A percentile compares a stretch with the other conserved stretches of the same genome.
phyloP scores from a whole-genome alignment of 1,140 invertebrate species.

The Heliconius hermathena region DNA sequence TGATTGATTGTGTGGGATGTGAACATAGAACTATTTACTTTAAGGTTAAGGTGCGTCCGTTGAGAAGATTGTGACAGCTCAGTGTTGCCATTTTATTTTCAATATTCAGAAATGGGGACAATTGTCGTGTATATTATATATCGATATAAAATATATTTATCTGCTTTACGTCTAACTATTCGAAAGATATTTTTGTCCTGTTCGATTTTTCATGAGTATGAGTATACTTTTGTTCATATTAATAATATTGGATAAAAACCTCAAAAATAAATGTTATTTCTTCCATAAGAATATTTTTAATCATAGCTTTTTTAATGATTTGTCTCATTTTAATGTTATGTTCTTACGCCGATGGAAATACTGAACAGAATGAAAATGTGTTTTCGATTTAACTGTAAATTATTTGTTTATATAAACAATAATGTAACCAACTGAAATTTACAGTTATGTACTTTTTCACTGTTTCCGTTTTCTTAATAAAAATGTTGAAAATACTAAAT shows the following conservation, averaged over 20 bases:
- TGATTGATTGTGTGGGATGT: constrained; percentile 37
- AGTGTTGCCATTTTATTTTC: constrained; percentile 31
- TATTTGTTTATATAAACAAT: constrained; percentile 73
- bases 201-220: constrained; percentile 3
- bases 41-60: constrained; percentile 19
- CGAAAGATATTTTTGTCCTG: constrained; percentile 66
- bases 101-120: constrained; percentile 57
- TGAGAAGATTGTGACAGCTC: constrained; percentile 1
- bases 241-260: neutral
- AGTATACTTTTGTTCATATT: neutral
- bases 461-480: constrained; percentile 82
- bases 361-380: constrained; percentile 64
- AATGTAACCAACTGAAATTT: constrained; percentile 79
- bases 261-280: neutral
- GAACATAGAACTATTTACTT: constrained; percentile 31
- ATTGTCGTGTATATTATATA: constrained; percentile 63
- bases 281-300: neutral
- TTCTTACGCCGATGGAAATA: neutral
- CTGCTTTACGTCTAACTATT: constrained; percentile 70
- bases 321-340: neutral
- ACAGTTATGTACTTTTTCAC: constrained; percentile 82
- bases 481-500: constrained; percentile 76
- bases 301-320: neutral
- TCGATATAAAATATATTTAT: constrained; percentile 71
- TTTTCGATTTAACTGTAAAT: constrained; percentile 66